Base-by-base conservation (phyloP, 2,113 vertebrate species). In the Sprattus sprattus region DNA sequence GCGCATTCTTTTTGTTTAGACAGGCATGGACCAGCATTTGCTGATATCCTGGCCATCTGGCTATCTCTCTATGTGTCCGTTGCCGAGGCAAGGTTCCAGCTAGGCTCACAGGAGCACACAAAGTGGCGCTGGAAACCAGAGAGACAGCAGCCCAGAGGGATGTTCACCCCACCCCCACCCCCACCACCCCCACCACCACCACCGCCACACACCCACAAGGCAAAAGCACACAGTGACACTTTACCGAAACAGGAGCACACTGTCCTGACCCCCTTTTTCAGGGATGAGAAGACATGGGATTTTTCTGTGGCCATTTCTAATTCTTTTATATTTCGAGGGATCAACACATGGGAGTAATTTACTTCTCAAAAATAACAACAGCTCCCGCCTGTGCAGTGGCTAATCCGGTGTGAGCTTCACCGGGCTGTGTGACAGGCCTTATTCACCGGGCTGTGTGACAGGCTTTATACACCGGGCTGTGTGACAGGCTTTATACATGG, bases 1-100 rank as follows among this genome's bases (percentile, higher is more conserved):
- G 45, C 0, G 20, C 78, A 84, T 71, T 86, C 83, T 71, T 87
- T 82, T 78, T 82, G 80, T 90, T 89, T 89, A 85, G 89, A 87
- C 85, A 88, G 84, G 85, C 78, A 80, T 20, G 81, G 18, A 3
- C 45, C n/a, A 71, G 60, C 60, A 52, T 86, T 81, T 85, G 82
- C 84, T 87, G 84, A 87, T 87, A 88, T 89, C 86, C 88, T 84
- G 85, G 50, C 89, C 89, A 90, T 90, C 89, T 90, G 89, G 88
- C 78, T 82, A 84, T 75, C 85, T 71, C 88, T 90, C 83, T 85
- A 88, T 85, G 82, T 88, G 85, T 88, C 32, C 88, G 87, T 81
- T 47, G n/a, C 64, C 20, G 45, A 78, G 46, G 82, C 82, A 5
- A 18, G 80, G 82, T 81, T 90, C 83, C 81, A 20, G 82, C 50